These are phyloP conservation scores for Anabas testudineus DNA, from an alignment of 2,797 vertebrate species.

Conservation along the genomic window DNA sequence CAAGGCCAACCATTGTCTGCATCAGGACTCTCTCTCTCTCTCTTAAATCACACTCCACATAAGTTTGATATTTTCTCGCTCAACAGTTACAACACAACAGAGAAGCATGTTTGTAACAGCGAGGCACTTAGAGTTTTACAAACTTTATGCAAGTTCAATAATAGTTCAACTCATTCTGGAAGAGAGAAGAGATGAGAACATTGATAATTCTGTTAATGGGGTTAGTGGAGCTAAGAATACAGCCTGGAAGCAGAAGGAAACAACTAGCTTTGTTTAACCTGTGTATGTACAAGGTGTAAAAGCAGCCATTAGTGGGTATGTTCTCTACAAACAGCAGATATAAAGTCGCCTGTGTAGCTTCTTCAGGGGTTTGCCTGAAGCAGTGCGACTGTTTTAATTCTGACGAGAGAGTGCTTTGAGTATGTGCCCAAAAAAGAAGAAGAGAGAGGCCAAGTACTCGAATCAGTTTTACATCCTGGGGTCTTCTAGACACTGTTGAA, in stretches of 20 bases:
- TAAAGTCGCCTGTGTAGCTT: too few species aligned
- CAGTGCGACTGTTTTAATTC: too few species aligned
- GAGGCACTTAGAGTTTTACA: not conserved
- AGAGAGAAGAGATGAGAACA: not conserved
- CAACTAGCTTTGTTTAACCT: not conserved
- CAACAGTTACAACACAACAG: constrained; percentile 33
- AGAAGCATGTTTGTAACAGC: constrained; percentile 31
- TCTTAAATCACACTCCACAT: constrained; percentile 42
- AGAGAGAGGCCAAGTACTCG: too few species aligned
- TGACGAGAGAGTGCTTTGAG: too few species aligned
- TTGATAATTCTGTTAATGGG: not conserved
- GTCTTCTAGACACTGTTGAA: not conserved
- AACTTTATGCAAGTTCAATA: not conserved
- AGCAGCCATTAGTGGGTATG: too few species aligned
- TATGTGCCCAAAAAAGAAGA: too few species aligned
- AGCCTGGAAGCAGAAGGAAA: not conserved
- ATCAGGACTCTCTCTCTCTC: constrained; percentile 13
- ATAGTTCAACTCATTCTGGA: not conserved
- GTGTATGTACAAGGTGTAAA: too few species aligned
- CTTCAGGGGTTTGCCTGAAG: too few species aligned
- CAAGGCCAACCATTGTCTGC: constrained; percentile 74
- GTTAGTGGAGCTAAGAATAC: not conserved
- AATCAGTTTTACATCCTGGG: not conserved
- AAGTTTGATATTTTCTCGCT: constrained; percentile 31
- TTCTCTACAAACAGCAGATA: too few species aligned